These are phyloP conservation scores for Ctena decussata DNA, from an alignment of 2,888 invertebrate species.

Conservation along the genomic window DNA sequence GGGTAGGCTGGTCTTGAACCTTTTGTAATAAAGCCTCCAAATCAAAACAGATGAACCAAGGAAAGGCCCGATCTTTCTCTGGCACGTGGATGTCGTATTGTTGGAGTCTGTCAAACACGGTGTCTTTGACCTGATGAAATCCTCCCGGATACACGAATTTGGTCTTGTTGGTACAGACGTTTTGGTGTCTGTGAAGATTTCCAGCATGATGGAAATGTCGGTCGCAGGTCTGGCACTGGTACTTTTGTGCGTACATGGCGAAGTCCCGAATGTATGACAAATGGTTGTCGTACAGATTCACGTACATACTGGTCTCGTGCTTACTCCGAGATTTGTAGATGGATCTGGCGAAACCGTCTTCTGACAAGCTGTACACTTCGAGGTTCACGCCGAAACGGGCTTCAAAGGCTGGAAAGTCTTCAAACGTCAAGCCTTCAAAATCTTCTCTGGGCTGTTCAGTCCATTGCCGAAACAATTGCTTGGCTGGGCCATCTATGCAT, in stretches of 20 bases:
- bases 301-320: constrained; percentile 5
- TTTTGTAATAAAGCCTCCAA: too few relatives aligned
- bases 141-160: constrained; percentile 35
- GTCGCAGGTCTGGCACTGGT: constrained; percentile 19
- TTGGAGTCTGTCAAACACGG: constrained; percentile 36
- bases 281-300: constrained; percentile 27
- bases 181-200: not conserved
- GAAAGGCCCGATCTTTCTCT: constrained; percentile 27
- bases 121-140: constrained; percentile 25
- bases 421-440: constrained; percentile 5
- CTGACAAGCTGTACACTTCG: too few relatives aligned
- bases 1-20: too few relatives aligned
- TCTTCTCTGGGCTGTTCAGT: not conserved
- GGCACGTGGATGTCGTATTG: constrained; percentile 26
- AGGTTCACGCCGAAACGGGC: too few relatives aligned
- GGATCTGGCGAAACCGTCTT: not conserved
- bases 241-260: not conserved
- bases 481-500: constrained; percentile 24
- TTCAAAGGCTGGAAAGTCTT: not conserved
- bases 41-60: constrained; percentile 47
- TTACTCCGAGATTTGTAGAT: constrained; percentile 11
- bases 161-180: constrained; percentile 29
- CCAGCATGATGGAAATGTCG: constrained; percentile 24
- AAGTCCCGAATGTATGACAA: constrained; percentile 1
- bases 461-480: constrained; percentile 29